Evolutionary conservation across 1,140 invertebrate genomes (phyloP), one percentile per base, ranked within the genome.

Genomic region (Bilobella aurantiaca): DNA sequence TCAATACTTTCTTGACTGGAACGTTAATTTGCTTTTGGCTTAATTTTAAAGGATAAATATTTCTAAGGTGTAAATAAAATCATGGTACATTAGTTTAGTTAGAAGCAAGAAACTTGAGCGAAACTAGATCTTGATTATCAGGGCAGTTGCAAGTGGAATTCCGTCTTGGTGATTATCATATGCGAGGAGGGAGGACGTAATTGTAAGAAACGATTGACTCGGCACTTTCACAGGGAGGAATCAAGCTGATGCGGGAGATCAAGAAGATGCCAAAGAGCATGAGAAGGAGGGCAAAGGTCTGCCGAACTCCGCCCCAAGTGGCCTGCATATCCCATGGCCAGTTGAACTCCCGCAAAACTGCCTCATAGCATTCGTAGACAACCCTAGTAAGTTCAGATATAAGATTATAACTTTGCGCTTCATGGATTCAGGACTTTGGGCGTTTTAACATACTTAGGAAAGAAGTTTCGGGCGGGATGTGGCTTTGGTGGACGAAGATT

Each of bases 271-370:
- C 71, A 14, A 68, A 25, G 12, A 73, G 42, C 71, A 73, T 73
- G 23, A 73, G 60, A 16, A 70, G 63, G 18, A 70, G 60, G 27
- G 71, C 68, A 62, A 73, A 73, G 2, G 68, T 67, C 63, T 69
- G 64, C 62, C 68, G 68, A 42, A 73, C 60, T 53, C 68, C 68
- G 56, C 61, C 66, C 66, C 66, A 68, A 14, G 68, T 73, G 56
- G 68, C 47, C 30, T 73, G 68, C 64, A 66, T 62, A 46, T 66
- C 66, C 71, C 71, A 73, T 32, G 71, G 71, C 71, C 71, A 73
- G 42, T 65, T 57, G 16, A 73, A 49, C 34, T 73, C 71, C 30
- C 71, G 61, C 1, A 61, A 64, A n/a, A 66, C 12, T 47, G 62
- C 37, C 42, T 73, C 66, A 25, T 64, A 70, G 5, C 25, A 25